These are phyloP conservation scores for Melanerpes formicivorus DNA, from an alignment of 2,113 vertebrate species.

Conservation along the genomic window DNA sequence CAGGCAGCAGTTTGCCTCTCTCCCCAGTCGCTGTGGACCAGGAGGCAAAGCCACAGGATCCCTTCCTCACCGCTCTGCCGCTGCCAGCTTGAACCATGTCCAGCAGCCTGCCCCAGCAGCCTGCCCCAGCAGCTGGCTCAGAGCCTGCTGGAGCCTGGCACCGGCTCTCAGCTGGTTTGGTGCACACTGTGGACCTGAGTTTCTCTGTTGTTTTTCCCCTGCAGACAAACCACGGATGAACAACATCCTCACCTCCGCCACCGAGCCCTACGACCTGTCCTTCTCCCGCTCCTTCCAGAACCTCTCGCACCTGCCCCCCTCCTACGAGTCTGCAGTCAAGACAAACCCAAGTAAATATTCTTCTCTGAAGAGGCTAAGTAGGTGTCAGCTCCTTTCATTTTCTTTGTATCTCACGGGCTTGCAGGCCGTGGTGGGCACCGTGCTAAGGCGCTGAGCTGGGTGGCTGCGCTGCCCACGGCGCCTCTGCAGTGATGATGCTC, in stretches of 20 bases:
- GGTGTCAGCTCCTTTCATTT: slow-evolving; percentile 73
- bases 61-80: not conserved
- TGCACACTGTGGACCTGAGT: not conserved
- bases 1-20: not conserved
- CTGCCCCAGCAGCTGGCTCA: not conserved
- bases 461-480: not conserved
- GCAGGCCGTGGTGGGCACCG: not conserved
- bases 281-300: slow-evolving; percentile 99
- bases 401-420: not conserved
- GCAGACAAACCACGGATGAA: slow-evolving; percentile 94
- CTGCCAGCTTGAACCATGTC: not conserved
- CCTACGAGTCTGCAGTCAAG: slow-evolving; percentile 95
- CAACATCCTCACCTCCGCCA: slow-evolving; percentile 96
- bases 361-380: slow-evolving; percentile 98
- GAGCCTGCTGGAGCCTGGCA: not conserved
- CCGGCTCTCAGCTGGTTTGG: not conserved
- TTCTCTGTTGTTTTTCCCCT: slow-evolving; percentile 39
- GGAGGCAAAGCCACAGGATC: not conserved
- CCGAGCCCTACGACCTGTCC: slow-evolving; percentile 96
- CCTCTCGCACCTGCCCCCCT: slow-evolving; percentile 95
- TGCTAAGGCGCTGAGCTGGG: not conserved
- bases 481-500: not conserved
- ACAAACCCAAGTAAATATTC: slow-evolving; percentile 95
- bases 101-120: not conserved
- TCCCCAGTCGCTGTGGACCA: not conserved